These are phyloP conservation scores for Eupristina koningsbergeri DNA, from an alignment of 1,140 invertebrate species.

Conservation along the genomic window DNA sequence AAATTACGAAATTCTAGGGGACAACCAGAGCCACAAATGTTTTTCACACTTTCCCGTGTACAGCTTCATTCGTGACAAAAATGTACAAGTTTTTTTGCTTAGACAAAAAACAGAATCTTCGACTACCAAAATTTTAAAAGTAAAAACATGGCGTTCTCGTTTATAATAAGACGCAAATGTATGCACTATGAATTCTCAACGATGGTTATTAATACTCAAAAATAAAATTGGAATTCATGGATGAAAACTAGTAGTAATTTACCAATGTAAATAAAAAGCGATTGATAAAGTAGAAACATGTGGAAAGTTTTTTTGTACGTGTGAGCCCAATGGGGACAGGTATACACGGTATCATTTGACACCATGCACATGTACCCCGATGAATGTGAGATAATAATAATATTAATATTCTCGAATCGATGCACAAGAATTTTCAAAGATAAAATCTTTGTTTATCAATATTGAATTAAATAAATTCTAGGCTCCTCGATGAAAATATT, in stretches of 20 bases:
- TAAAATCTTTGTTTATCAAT: neutral
- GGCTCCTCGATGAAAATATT: neutral
- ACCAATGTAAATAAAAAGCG: no score
- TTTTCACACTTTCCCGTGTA: neutral
- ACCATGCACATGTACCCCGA: neutral
- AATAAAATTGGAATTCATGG: no score
- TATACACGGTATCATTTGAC: neutral
- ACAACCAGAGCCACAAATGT: neutral
- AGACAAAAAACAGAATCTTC: no score
- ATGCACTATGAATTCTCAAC: no score
- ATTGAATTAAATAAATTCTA: neutral
- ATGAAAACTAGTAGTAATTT: no score
- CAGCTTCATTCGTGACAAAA: neutral
- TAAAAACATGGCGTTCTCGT: no score
- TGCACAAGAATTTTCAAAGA: neutral
- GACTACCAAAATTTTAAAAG: no score
- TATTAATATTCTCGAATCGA: neutral
- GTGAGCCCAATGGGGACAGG: no score
- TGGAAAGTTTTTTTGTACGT: no score
- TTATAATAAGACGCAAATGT: no score
- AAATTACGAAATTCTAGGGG: constrained; percentile 16
- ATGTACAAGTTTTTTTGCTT: neutral
- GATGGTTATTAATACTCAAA: no score
- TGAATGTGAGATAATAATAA: neutral
- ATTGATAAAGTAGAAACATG: no score